phyloP scores from a whole-genome alignment of 1,140 invertebrate species.

The Dendrolimus punctatus region DNA sequence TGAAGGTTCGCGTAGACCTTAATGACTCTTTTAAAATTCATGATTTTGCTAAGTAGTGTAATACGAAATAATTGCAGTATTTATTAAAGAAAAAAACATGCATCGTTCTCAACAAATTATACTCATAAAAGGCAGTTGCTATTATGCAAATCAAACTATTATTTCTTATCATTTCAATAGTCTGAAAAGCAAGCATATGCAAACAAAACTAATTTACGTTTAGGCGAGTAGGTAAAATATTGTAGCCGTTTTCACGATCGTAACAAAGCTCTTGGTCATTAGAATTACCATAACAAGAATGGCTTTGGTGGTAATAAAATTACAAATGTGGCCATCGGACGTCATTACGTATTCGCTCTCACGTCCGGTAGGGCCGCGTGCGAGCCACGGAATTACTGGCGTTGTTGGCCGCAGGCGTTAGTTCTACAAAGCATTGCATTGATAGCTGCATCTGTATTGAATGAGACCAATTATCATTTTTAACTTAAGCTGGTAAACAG shows the following conservation, averaged over 20 bases:
- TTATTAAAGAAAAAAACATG: background rate
- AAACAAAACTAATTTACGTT: background rate
- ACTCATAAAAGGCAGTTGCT: no score
- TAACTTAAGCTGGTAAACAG: no score
- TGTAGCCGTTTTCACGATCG: conserved; percentile 4
- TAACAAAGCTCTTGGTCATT: conserved; percentile 19
- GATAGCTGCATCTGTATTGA: no score
- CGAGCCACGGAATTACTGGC: conserved; percentile 25
- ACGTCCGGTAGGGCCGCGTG: conserved; percentile 22
- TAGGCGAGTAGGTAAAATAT: background rate
- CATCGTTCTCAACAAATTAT: no score
- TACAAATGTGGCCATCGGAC: conserved; percentile 30
- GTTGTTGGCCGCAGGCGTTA: conserved; percentile 15
- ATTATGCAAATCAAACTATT: no score
- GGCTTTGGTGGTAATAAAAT: conserved; percentile 31
- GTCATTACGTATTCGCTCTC: conserved; percentile 32
- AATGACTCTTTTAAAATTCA: no score
- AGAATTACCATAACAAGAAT: conserved; percentile 37
- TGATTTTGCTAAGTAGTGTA: background rate
- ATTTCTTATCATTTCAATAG: background rate
- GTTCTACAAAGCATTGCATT: no score
- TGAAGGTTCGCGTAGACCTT: no score
- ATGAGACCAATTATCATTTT: no score
- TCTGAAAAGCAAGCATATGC: background rate
- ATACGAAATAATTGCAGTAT: background rate